Conservation (phyloP, 2,888 invertebrate species). For the Mimumesa dahlbomi region DNA sequence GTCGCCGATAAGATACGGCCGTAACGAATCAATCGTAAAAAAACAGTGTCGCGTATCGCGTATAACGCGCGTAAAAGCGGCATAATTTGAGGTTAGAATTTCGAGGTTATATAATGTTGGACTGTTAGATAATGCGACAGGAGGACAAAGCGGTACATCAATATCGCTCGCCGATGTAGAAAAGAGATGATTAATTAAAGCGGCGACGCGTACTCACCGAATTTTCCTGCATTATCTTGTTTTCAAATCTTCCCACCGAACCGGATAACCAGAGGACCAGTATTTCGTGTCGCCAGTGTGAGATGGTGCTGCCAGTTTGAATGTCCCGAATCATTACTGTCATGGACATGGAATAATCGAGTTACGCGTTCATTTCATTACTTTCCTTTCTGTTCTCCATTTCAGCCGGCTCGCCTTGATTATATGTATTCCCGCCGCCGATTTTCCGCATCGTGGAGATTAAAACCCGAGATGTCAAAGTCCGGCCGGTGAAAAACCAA, state of each 20-base stretch:
- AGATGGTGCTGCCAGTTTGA: constrained; percentile 45
- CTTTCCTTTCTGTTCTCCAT: too few species aligned
- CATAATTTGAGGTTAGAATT: constrained; percentile 36
- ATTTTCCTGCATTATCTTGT: constrained; percentile 70
- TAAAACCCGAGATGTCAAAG: too few species aligned
- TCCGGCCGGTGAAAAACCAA: too few species aligned
- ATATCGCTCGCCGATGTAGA: neutral
- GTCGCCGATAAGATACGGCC: constrained; percentile 56
- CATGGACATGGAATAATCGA: neutral
- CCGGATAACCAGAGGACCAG: neutral
- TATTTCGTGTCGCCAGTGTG: constrained; percentile 3
- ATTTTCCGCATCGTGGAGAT: too few species aligned
- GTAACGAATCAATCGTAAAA: neutral
- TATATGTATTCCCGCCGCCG: too few species aligned
- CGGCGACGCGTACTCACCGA: constrained; percentile 54
- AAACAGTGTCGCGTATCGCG: constrained; percentile 9
- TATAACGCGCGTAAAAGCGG: neutral
- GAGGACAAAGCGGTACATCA: too few species aligned
- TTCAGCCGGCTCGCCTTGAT: too few species aligned
- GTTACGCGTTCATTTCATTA: too few species aligned
- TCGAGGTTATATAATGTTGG: constrained; percentile 38
- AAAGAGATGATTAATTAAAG: neutral
- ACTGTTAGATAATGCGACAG: neutral
- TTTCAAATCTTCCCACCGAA: constrained; percentile 47
- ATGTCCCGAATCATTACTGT: neutral